A percentile compares a stretch with the other conserved stretches of the same genome.
Evolutionary conservation across 2,113 vertebrate species (phyloP).

Genomic region (Phoenicopterus ruber): DNA sequence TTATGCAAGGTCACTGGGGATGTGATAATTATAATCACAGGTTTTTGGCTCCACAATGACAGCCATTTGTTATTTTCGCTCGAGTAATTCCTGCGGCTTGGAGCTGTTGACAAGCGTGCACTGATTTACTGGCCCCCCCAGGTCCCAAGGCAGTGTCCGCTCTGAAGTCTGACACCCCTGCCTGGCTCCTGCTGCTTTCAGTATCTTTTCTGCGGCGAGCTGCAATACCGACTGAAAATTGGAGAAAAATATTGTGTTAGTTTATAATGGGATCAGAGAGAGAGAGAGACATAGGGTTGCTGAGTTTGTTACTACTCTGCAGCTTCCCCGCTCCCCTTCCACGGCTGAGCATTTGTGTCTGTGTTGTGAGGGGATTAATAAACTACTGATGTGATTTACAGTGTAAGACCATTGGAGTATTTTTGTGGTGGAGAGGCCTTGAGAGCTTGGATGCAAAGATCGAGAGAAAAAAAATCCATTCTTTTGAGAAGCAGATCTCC

Average conservation of each 20-base stretch:
- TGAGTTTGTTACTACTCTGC: conserved; percentile 13
- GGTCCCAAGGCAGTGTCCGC: conserved; percentile 72
- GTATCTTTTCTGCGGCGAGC: conserved; percentile 66
- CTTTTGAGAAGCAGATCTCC: not conserved
- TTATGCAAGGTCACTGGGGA: conserved; percentile 99
- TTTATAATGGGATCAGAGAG: conserved; percentile 67
- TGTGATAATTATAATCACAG: conserved; percentile 99
- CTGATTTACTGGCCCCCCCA: conserved; percentile 86
- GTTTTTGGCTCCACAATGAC: conserved; percentile 99
- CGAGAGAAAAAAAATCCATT: not conserved
- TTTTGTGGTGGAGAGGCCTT: conserved; percentile 24
- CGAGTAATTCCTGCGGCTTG: conserved; percentile 86
- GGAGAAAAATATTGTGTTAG: conserved; percentile 71
- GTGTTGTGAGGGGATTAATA: conserved; percentile 17
- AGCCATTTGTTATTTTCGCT: conserved; percentile 99
- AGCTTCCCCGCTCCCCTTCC: not conserved
- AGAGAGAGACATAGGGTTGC: not conserved
- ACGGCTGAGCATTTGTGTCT: not conserved
- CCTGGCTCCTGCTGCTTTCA: conserved; percentile 58
- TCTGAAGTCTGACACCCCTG: conserved; percentile 69
- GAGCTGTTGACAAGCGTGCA: conserved; percentile 94
- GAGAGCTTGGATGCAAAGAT: not conserved
- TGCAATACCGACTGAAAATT: conserved; percentile 62
- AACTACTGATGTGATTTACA: conserved; percentile 19
- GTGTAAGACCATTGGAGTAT: not conserved